These are phyloP conservation scores for Scaptomyza tumidula DNA, from an alignment of 2,888 invertebrate genomes.

Conservation along the genomic window DNA sequence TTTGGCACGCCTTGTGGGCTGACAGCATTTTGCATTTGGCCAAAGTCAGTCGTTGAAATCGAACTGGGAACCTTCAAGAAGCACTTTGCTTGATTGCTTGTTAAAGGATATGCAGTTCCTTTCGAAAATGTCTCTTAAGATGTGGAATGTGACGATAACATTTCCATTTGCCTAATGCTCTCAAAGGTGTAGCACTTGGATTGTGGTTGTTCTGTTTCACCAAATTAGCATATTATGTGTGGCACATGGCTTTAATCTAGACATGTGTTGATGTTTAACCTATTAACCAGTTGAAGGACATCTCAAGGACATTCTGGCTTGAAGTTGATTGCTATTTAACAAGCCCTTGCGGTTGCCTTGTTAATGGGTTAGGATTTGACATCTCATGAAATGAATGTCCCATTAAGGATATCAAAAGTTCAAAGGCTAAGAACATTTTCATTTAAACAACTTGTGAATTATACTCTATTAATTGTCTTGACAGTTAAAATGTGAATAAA, in stretches of 20 bases:
- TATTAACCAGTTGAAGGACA: constrained; percentile 28
- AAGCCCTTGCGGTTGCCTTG: not conserved
- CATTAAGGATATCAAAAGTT: too few relatives aligned
- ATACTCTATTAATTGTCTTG: not conserved
- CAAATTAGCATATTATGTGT: constrained; percentile 46
- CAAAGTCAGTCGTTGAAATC: constrained; percentile 29
- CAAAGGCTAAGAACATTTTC: too few relatives aligned
- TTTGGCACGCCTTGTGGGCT: constrained; percentile 47
- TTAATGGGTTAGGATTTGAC: not conserved
- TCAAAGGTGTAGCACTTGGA: constrained; percentile 20
- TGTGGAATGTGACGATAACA: constrained; percentile 23
- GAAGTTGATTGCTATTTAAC: constrained; percentile 7
- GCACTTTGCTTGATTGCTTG: constrained; percentile 71
- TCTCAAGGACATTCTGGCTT: constrained; percentile 10
- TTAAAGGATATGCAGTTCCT: constrained; percentile 5
- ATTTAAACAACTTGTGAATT: not conserved
- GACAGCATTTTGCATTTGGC: constrained; percentile 45
- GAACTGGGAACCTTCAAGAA: constrained; percentile 31
- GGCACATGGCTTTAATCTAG: constrained; percentile 14
- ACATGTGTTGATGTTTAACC: constrained; percentile 13
- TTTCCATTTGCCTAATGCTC: constrained; percentile 53
- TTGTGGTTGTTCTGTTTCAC: not conserved
- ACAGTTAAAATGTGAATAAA: not conserved
- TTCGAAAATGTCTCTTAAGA: not conserved
- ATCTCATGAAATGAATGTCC: not conserved